A percentile compares a stretch with the other conserved stretches of the same genome.
phyloP scores from a whole-genome alignment of 2,113 vertebrate genomes.

The Hemiscyllium ocellatum region DNA sequence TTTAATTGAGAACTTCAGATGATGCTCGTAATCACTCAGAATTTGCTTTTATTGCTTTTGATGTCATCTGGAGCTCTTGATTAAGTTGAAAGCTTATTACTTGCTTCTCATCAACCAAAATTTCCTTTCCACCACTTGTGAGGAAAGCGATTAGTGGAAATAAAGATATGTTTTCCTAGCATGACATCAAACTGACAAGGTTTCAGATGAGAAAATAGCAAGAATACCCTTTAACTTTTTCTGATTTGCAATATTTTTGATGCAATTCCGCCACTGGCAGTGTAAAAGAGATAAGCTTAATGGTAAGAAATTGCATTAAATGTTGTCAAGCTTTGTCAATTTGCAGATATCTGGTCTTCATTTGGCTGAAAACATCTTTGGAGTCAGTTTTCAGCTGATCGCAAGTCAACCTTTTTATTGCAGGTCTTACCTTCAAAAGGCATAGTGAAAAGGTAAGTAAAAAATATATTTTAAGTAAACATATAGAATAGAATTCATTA shows the following conservation, averaged over 20 bases:
- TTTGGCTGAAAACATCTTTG: neutral
- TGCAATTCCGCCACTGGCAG: neutral
- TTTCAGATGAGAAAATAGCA: neutral
- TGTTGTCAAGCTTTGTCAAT: neutral
- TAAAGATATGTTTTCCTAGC: neutral
- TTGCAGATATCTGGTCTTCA: neutral
- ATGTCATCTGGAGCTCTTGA: constrained; percentile 32
- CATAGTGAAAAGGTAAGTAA: neutral
- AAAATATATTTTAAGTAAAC: neutral
- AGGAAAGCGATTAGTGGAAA: neutral
- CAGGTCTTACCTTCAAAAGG: neutral
- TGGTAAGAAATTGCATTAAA: neutral
- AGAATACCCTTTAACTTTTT: neutral
- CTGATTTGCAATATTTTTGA: neutral
- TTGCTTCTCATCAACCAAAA: neutral
- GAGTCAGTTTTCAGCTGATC: neutral
- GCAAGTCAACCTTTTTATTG: neutral
- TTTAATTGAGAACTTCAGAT: constrained; percentile 24
- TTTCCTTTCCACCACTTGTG: neutral
- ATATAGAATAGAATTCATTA: neutral
- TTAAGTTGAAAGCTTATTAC: constrained; percentile 26
- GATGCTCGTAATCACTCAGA: neutral
- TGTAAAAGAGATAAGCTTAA: neutral
- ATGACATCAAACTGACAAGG: constrained; percentile 24
- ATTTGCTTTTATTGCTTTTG: constrained; percentile 1